Percentiles rank a stretch among this genome's conserved stretches.
Conservation (phyloP, 2,113 vertebrate genomes). For the Naja naja region DNA sequence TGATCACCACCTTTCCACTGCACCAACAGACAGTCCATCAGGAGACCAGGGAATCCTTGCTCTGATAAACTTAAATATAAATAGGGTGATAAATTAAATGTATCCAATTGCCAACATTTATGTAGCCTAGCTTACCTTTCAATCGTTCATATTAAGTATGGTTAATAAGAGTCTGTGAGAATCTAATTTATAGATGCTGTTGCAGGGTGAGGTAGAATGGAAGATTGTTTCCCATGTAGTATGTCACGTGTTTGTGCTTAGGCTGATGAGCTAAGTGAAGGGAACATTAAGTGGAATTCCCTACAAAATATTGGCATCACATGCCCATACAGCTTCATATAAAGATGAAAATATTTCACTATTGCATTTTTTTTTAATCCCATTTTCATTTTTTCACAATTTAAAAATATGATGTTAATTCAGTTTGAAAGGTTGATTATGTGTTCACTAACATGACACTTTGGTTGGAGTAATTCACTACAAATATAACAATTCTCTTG, state of each 20-base stretch:
- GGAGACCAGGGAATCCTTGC: not conserved
- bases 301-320: not conserved
- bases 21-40: not conserved
- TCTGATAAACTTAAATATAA: not conserved
- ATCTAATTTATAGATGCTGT: not conserved
- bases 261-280: not conserved
- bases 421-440: not conserved
- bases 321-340: not conserved
- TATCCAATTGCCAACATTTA: not conserved
- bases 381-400: not conserved
- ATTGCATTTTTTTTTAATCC: not conserved
- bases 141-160: not conserved
- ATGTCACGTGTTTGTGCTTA: not conserved
- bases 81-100: not conserved
- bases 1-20: not conserved
- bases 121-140: not conserved
- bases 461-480: slow-evolving; percentile 6
- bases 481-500: slow-evolving; percentile 20
- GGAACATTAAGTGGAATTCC: not conserved
- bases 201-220: not conserved
- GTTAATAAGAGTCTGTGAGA: not conserved
- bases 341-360: not conserved
- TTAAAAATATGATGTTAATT: not conserved
- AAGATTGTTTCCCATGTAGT: not conserved
- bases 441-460: not conserved